Evolutionary conservation across 2,797 vertebrate species (phyloP).

Genomic region (Poeciliopsis gracilis): DNA sequence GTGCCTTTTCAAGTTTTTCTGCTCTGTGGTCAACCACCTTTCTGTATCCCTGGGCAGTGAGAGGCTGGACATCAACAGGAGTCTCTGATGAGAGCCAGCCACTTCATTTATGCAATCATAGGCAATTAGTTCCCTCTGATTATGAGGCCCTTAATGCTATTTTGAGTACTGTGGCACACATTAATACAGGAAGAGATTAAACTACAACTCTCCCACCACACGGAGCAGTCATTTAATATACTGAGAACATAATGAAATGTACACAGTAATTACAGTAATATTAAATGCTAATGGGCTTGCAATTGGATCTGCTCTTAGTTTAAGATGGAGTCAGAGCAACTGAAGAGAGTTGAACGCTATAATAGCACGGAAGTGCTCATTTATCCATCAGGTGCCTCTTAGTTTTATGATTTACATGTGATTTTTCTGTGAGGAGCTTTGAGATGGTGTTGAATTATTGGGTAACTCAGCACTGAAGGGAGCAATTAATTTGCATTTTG

Average conservation of each 20-base stretch:
- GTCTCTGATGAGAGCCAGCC: constrained; percentile 70
- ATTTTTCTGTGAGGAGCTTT: constrained; percentile 19
- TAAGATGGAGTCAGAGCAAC: constrained; percentile 56
- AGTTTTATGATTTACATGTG: constrained; percentile 30
- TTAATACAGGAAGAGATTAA: constrained; percentile 79
- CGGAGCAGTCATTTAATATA: constrained; percentile 75
- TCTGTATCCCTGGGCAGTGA: constrained; percentile 40
- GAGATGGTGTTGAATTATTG: not conserved
- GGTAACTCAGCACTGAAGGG: constrained; percentile 6
- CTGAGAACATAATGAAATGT: constrained; percentile 79
- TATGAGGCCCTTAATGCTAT: constrained; percentile 84
- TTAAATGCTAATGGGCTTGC: constrained; percentile 72
- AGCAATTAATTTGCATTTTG: constrained; percentile 44
- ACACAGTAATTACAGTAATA: constrained; percentile 82
- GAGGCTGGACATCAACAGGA: constrained; percentile 73
- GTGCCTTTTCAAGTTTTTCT: constrained; percentile 53
- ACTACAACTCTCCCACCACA: constrained; percentile 74
- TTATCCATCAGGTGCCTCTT: constrained; percentile 56
- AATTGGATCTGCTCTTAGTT: constrained; percentile 70
- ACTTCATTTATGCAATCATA: constrained; percentile 84
- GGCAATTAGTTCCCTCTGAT: constrained; percentile 89
- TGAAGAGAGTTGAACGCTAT: constrained; percentile 40
- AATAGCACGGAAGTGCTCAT: constrained; percentile 21
- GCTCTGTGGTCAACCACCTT: constrained; percentile 64
- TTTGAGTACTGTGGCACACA: constrained; percentile 82